phyloP scores from a whole-genome alignment of 2,888 invertebrate genomes.

The Melolontha melolontha region DNA sequence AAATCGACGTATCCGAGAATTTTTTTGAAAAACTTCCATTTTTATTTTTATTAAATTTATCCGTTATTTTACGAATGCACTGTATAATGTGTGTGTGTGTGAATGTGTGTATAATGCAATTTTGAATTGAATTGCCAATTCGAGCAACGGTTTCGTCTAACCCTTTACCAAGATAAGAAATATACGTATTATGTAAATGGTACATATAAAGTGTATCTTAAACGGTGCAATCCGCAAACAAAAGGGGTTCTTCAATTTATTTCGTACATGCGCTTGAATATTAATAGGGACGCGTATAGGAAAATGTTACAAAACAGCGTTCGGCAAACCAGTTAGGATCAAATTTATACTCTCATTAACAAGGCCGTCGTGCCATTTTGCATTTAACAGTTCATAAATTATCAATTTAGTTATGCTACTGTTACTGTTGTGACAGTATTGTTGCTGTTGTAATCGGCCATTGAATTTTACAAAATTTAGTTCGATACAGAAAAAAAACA shows the following conservation, averaged over 20 bases:
- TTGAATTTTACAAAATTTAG: conserved; percentile 12
- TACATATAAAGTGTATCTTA: conserved; percentile 37
- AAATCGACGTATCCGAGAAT: too few relatives aligned
- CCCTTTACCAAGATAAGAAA: conserved; percentile 34
- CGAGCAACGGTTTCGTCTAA: conserved; percentile 13
- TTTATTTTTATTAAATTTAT: too few relatives aligned
- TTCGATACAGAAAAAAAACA: background rate
- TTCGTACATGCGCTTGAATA: conserved; percentile 36
- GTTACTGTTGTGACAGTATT: conserved; percentile 4
- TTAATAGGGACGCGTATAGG: conserved; percentile 31
- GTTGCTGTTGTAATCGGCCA: conserved; percentile 10
- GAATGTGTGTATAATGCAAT: background rate
- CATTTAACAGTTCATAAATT: conserved; percentile 27
- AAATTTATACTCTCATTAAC: conserved; percentile 33
- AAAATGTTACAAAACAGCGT: conserved; percentile 31
- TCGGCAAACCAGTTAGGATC: conserved; percentile 22
- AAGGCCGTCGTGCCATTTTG: conserved; percentile 26
- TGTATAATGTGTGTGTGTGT: too few relatives aligned
- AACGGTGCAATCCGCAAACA: conserved; percentile 38
- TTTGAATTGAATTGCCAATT: conserved; percentile 24
- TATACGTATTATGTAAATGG: conserved; percentile 32
- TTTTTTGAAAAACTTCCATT: too few relatives aligned
- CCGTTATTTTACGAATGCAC: too few relatives aligned
- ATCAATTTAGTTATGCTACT: conserved; percentile 17
- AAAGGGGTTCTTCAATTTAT: conserved; percentile 31